These are phyloP conservation scores for Hozukius guyotensis DNA, from an alignment of 2,797 vertebrate species.

Conservation along the genomic window DNA sequence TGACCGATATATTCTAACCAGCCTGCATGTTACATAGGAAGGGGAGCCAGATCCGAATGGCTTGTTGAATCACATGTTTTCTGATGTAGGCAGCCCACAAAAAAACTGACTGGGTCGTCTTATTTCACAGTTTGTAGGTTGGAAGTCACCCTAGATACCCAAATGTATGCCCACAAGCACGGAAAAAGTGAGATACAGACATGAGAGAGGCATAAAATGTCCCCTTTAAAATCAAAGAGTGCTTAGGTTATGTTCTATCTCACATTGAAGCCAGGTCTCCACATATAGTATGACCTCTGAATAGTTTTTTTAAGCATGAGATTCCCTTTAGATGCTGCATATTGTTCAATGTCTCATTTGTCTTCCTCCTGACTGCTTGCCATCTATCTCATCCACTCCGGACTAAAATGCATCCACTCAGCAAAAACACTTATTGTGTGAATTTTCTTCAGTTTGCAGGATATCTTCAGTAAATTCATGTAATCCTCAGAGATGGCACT, in stretches of 20 bases:
- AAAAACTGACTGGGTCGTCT: neutral
- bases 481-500: slow-evolving; percentile 70
- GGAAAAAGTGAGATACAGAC: no score
- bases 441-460: slow-evolving; percentile 50
- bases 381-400: slow-evolving; percentile 6
- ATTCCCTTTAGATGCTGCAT: neutral
- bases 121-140: neutral
- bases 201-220: no score
- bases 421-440: slow-evolving; percentile 60
- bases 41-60: no score
- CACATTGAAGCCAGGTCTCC: neutral
- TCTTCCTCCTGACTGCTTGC: slow-evolving; percentile 22
- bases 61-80: no score
- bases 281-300: neutral
- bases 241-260: neutral
- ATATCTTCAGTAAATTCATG: slow-evolving; percentile 69
- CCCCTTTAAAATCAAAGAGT: neutral
- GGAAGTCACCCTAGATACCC: neutral
- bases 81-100: no score
- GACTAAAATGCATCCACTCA: slow-evolving; percentile 43
- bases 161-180: neutral
- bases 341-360: slow-evolving; percentile 24
- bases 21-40: neutral
- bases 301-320: slow-evolving; percentile 1
- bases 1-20: neutral